Evolutionary conservation across 2,113 vertebrate species (phyloP), one percentile per base, ranked within the genome.

Genomic region (Heterochromis multidens): DNA sequence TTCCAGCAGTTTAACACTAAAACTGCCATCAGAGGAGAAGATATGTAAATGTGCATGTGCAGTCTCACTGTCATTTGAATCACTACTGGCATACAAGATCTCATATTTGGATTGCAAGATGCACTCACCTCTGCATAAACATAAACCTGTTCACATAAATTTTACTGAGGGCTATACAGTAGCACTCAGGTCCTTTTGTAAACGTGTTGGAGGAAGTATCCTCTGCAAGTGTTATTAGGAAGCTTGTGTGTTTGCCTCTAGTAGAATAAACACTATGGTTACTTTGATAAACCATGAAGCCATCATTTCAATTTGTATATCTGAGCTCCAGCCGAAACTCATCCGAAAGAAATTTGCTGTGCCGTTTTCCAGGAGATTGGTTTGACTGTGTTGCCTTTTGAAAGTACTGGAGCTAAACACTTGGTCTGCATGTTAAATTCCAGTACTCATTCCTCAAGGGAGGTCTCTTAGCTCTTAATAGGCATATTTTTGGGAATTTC

Each of bases 401-500:
- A 89, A 89, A 91, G 90, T 67, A 83, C 80, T 81, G 79, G 62
- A 87, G 83, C 85, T 89, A 90, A 95, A 94, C 90, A 84, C 84
- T 61, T 61, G 79, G 81, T 78, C 83, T 90, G 87, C 89, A 92
- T 92, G 85, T 84, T 93, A 95, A 96, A 96, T 90, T 90, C 79
- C 88, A 84, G 76, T 33, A 13, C 70, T 43, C 70, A 13, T 85
- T 87, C 85, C 92, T 92, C 82, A 60, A 57, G 93, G 92, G 93
- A 93, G 82, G 85, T 84, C 82, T 82, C 84, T 79, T 54, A 82
- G 89, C 77, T 90, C 90, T 85, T 93, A 94, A 95, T 93, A 90
- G 88, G 82, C 84, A 84, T 94, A 93, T 95, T 93, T 87, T 93
- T 93, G 92, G 74, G 82, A 93, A 95, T 96, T 96, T 93, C 90